Conservation (phyloP, 2,113 vertebrate genomes). For the Coptodon rendalli region DNA sequence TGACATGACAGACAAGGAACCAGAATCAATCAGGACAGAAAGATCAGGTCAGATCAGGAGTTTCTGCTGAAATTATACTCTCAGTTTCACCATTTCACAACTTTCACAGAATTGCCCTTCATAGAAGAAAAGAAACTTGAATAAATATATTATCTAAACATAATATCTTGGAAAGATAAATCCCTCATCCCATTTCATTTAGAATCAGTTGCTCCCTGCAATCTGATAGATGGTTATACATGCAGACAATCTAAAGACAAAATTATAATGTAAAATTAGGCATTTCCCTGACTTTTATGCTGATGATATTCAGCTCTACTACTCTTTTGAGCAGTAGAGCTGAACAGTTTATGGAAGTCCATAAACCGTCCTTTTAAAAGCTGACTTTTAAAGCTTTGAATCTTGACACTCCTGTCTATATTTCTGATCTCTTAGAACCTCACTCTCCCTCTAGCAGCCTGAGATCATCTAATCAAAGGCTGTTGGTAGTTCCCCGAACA, state of each 20-base stretch:
- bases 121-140: not conserved
- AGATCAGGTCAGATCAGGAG: not conserved
- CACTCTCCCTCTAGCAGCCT: fast-evolving
- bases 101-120: not conserved
- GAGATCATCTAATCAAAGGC: not conserved
- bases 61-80: not conserved
- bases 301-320: not conserved
- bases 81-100: not conserved
- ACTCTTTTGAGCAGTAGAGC: too few species aligned
- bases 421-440: not conserved
- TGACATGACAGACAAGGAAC: not conserved
- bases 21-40: not conserved
- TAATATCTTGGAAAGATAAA: not conserved
- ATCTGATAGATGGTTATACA: not conserved
- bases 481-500: not conserved
- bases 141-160: not conserved
- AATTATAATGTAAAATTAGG: not conserved
- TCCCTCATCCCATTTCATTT: not conserved
- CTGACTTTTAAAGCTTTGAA: not conserved
- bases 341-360: not conserved
- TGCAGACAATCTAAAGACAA: not conserved
- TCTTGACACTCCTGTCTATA: not conserved
- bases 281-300: not conserved
- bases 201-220: too few species aligned
- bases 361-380: not conserved